Base-by-base conservation (phyloP, 1,140 invertebrate species). In the Leguminivora glycinivorella region DNA sequence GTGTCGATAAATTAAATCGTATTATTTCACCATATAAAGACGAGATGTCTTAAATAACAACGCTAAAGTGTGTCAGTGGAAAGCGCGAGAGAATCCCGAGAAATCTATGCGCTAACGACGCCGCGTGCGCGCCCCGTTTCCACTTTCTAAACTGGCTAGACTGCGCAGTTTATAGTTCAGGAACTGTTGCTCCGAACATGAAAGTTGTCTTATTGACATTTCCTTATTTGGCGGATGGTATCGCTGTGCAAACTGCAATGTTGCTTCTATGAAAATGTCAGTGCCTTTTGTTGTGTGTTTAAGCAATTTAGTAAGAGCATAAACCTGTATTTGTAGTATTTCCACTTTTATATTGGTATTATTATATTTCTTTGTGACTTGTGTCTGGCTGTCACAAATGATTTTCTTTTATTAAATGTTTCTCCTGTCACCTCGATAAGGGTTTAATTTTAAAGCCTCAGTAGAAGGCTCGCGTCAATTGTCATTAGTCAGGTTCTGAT, bases 61-160 rank as follows among this genome's bases (percentile, higher is more conserved):
- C 47, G 76, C 72, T 80, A 84, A 88, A 84, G 84, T 88, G 77
- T 90, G 88, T 85, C 86, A 88, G 81, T 88, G 88, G 85, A 90
- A 90, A 90, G 85, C 83, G 83, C 86, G 83, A 85, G 86, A 88
- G 85, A 89, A 81, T 90, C 88, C 85, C 86, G 87, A 85, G 88
- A 90, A 89, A 90, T 89, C 83, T 78, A 79, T 80, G 77, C 80
- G 80, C 81, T 80, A 83, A 80, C 76, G 78, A 74, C 71, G 79
- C 72, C 71, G 58, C 52, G 52, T 52, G 29, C 79, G 78, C 81
- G 80, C 80, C 77, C 81, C 76, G 80, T 83, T 81, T 85, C 84
- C 85, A 88, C 88, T 90, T 90, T 90, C 88, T 90, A 90, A 89
- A 87, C 83, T 79, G 77, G 82, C 84, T 79, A 75, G 73, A 80